Evolutionary conservation across 2,797 vertebrate genomes (phyloP), one percentile per base, ranked within the genome.

Genomic region (Falco cherrug): DNA sequence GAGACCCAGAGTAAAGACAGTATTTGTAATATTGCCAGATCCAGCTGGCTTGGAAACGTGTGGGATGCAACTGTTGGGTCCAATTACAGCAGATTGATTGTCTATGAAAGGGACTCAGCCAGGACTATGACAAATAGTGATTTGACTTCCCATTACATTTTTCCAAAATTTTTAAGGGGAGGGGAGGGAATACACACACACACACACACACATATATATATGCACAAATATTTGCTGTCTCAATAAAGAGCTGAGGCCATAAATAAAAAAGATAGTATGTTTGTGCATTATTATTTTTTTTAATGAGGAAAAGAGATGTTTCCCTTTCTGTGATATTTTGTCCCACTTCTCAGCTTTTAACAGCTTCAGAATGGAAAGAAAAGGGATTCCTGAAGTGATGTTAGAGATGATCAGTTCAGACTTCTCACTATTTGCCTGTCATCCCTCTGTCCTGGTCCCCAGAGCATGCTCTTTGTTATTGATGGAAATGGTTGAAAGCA

Each of bases 31-130:
- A 31, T 83, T 65, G 65, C 85, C 84, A 79, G 43, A 68, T 71
- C 47, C 50, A 65, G 12, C 69, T 91, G 84, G n/a, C 84, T 83
- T 91, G 69, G 82, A 93, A 91, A 59, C n/a, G n/a, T 51, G 70
- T 90, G 87, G 65, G 79, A 84, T 56, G 76, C 17, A 95, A 76
- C 47, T 69, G 16, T 68, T 94, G 57, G 39, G 89, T 76, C 50
- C 83, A 79, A 39, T 86, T 96, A 91, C 45, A 81, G 70, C 76
- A 95, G 69, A 86, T 6, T 89, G 79, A 84, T 54, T 75, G 37
- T 24, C 77, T 75, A 11, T 57, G 69, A 76, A 87, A 92, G 33
- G 14, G 37, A 63, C 80, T 94, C 59, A 81, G 63, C 82, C 82
- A 91, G 2, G 6, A 73, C 28, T 78, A 54, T 75, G 82, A 84